Evolutionary conservation across 2,888 invertebrate species (phyloP), one percentile per base, ranked within the genome.

Genomic region (Heliconius sara): DNA sequence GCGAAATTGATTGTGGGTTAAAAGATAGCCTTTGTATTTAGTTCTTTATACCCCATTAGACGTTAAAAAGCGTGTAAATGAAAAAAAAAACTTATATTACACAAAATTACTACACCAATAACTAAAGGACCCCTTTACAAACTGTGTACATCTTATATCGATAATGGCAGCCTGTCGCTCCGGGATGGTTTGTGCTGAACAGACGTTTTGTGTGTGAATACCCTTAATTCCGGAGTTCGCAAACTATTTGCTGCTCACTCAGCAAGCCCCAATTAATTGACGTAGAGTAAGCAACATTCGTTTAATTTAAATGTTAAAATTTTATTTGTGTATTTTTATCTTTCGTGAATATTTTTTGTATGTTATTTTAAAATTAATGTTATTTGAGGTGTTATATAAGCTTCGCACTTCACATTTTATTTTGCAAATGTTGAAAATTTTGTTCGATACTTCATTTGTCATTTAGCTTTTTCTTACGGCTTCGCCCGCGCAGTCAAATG

Each of bases 201-300:
- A 76, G 79, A 68, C 84, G 81, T 81, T 79, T 81, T 52, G 76
- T 83, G 84, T 83, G 83, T 88, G 88, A 88, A 88, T 88, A 85
- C 85, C 86, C 85, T 85, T 87, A 89, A 89, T 89, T 88, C 86
- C 85, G 82, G 84, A 85, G 87, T 89, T 89, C 78, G 84, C 85
- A 83, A 88, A 88, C 87, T 87, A 84, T 86, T 86, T 84, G 87
- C 81, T 85, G 85, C 84, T 85, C 85, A 85, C 83, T 88, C 86
- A 85, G 83, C 85, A 82, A 84, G 77, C 83, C 72, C 77, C 83
- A 81, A 84, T 86, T 88, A 87, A 89, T 89, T 87, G 85, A 77
- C 84, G 81, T 34, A 25, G 57, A 30, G 78, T 68, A 76, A 47
- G 72, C 78, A 57, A 68, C 60, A 73, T 76, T 71, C 43, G 57